Conservation (phyloP, 2,113 vertebrate species). For the Pogonocichla stellata region DNA sequence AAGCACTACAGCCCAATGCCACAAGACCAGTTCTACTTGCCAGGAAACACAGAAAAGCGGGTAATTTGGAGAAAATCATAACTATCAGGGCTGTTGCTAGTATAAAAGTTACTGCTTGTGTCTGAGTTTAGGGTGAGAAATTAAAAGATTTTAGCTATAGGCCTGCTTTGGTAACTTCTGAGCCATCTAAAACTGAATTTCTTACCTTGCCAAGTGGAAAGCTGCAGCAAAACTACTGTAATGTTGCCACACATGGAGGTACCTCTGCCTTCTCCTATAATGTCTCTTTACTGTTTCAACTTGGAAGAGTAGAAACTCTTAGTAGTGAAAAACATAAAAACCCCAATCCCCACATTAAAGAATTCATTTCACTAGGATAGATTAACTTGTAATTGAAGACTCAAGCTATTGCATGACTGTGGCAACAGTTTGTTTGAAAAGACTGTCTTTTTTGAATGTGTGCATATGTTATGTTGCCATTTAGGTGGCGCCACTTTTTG, state of each 20-base stretch:
- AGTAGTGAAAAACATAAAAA: not conserved
- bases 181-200: not conserved
- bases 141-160: not conserved
- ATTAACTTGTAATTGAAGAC: not conserved
- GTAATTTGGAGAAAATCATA: not conserved
- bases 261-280: not conserved
- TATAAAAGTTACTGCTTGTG: not conserved
- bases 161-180: not conserved
- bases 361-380: not conserved
- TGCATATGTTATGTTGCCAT: not conserved
- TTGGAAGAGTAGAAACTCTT: not conserved
- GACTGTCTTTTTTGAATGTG: not conserved
- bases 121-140: not conserved
- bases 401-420: not conserved
- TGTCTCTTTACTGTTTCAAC: not conserved
- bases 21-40: not conserved
- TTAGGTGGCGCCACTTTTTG: not conserved
- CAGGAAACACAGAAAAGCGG: not conserved
- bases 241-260: not conserved
- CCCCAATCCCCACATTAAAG: not conserved
- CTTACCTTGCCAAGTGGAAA: not conserved
- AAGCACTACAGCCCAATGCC: not conserved
- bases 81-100: not conserved
- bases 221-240: not conserved
- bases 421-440: not conserved